phyloP scores from a whole-genome alignment of 2,797 vertebrate genomes.

The Hippocampus kuda region DNA sequence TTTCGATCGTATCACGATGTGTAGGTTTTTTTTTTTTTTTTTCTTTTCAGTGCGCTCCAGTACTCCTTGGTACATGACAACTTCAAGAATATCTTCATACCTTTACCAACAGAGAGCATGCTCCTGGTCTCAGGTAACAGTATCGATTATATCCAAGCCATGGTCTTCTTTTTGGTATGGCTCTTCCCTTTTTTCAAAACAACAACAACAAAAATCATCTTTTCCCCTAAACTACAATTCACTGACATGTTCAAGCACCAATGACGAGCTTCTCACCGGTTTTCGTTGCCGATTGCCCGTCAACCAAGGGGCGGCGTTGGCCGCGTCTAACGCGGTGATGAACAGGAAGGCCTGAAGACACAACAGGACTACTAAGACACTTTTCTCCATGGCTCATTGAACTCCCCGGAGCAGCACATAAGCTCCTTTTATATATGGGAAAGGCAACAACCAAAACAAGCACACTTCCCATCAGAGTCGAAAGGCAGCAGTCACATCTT shows the following conservation, averaged over 20 bases:
- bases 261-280: constrained; percentile 10
- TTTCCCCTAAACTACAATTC: background rate
- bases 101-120: background rate
- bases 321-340: background rate
- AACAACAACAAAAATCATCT: background rate
- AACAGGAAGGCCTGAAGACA: constrained; percentile 17
- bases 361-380: constrained; percentile 32
- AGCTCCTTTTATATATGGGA: background rate
- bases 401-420: background rate
- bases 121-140: background rate
- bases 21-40: too few relatives aligned
- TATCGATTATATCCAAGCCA: too few relatives aligned
- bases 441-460: background rate
- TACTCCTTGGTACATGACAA: background rate
- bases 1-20: too few relatives aligned
- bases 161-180: too few relatives aligned
- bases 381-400: constrained; percentile 29
- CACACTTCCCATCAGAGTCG: background rate
- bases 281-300: background rate
- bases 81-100: background rate
- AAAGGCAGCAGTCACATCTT: background rate
- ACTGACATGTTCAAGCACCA: background rate
- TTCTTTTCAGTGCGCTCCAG: background rate
- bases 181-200: background rate
- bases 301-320: constrained; percentile 6